Evolutionary conservation across 2,113 vertebrate genomes (phyloP), one percentile per base, ranked within the genome.

Genomic region (Cyanoderma ruficeps): DNA sequence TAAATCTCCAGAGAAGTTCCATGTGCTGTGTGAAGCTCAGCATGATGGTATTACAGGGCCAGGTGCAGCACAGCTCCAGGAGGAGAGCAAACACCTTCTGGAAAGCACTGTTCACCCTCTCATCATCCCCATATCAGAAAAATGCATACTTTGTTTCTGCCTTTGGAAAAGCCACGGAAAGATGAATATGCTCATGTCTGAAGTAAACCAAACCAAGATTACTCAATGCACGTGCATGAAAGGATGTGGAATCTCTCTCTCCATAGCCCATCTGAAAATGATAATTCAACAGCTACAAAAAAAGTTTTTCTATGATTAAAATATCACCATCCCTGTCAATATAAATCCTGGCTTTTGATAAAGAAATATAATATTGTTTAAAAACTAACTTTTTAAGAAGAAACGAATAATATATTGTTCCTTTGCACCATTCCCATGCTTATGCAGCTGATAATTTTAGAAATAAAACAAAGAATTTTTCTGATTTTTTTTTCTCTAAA

Each of bases 401-500:
- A 93, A 77, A 84, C 63, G 1, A 69, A 64, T 75, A 69, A 64
- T 75, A 68, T 53, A 47, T 50, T 56, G 25, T 52, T 85, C 63
- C 47, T 76, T 80, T 89, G 72, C 49, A 96, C 67, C 28, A 90
- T 87, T 89, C 23, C 22, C 15, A 20, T 56, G 63, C 52, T 92
- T 85, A 56, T 68, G 50, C 68, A 98, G 90, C 9, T 95, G 67
- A 83, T 88, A 91, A 79, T 70, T 89, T 96, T 96, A 76, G 92
- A 97, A 83, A 69, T 25, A 41, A 95, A 60, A 5, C 16, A 44
- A 87, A 64, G 55, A 1, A 18, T 74, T 90, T 78, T 82, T 46
- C 25, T 78, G 20, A 31, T 91, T 68, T 57, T 30, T 82, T 82
- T 79, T 67, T 93, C 49, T 9, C 78, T 94, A 84, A 93, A 70